Evolutionary conservation across 1,140 invertebrate species (phyloP).

Genomic region (Hypsibius dujardini): DNA sequence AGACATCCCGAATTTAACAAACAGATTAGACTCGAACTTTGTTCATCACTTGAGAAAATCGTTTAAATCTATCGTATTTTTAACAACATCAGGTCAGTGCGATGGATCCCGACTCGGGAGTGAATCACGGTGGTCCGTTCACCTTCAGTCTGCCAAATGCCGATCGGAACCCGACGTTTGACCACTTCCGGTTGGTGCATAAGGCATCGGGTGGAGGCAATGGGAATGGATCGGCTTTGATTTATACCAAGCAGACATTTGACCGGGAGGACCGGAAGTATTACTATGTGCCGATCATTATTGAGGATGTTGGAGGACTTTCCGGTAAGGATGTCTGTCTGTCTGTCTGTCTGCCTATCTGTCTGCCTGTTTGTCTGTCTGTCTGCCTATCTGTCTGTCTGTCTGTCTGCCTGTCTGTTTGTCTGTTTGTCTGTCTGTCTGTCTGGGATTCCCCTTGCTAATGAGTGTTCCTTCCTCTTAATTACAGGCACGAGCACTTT

Average conservation of each 20-base stretch:
- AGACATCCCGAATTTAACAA: too few relatives aligned
- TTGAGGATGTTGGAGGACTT: conserved; percentile 71
- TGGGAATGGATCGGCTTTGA: conserved; percentile 82
- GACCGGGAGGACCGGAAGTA: conserved; percentile 88
- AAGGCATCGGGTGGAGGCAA: conserved; percentile 59
- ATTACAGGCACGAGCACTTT: conserved; percentile 76
- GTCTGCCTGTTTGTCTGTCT: too few relatives aligned
- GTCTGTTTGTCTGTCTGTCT: too few relatives aligned
- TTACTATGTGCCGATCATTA: conserved; percentile 78
- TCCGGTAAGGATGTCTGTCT: conserved; percentile 36
- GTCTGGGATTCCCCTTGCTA: too few relatives aligned
- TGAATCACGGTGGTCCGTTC: conserved; percentile 17
- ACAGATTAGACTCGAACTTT: too few relatives aligned
- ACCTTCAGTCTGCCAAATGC: neutral
- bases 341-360: too few relatives aligned
- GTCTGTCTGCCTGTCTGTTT: too few relatives aligned
- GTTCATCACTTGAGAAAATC: too few relatives aligned
- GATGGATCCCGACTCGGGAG: conserved; percentile 44
- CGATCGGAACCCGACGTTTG: neutral
- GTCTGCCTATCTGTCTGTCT: too few relatives aligned
- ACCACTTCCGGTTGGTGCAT: neutral
- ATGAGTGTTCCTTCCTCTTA: too few relatives aligned
- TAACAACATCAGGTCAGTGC: conserved; percentile 39
- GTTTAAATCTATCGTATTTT: too few relatives aligned
- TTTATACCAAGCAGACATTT: conserved; percentile 69